A percentile compares a stretch with the other conserved stretches of the same genome.
Conservation (phyloP, 2,888 invertebrate genomes). For the Uloborus plumipes region DNA sequence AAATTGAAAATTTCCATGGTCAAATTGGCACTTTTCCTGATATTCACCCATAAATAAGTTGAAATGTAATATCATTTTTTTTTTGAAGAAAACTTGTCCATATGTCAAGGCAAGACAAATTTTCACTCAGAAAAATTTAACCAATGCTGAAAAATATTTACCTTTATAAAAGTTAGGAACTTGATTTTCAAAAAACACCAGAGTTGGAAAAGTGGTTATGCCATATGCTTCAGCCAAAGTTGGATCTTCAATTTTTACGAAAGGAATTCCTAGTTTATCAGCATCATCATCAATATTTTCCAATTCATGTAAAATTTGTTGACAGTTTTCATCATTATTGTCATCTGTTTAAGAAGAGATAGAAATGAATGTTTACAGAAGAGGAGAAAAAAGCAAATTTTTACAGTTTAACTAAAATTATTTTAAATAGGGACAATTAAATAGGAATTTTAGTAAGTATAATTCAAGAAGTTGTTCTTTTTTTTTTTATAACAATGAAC, state of each 20-base stretch:
- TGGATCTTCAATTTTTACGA: conserved; percentile 84
- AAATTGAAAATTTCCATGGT: too few relatives aligned
- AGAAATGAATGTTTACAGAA: not conserved
- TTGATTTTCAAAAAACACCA: conserved; percentile 68
- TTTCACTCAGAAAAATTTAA: too few relatives aligned
- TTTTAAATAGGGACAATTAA: not conserved
- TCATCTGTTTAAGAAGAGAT: conserved; percentile 65
- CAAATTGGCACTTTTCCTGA: too few relatives aligned
- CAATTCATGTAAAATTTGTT: conserved; percentile 62
- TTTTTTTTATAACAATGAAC: too few relatives aligned
- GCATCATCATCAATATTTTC: conserved; percentile 96
- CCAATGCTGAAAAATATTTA: conserved; percentile 11
- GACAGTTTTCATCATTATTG: conserved; percentile 65
- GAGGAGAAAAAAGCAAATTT: not conserved
- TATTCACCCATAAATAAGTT: too few relatives aligned
- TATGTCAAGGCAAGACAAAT: too few relatives aligned
- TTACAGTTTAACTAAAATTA: not conserved
- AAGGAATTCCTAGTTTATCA: conserved; percentile 87
- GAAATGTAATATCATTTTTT: too few relatives aligned
- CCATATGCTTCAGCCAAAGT: conserved; percentile 89
- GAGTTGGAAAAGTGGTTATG: conserved; percentile 78
- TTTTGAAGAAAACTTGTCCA: too few relatives aligned
- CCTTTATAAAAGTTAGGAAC: conserved; percentile 68
- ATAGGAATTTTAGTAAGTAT: too few relatives aligned
- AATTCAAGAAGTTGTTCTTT: too few relatives aligned